Percentiles rank a stretch among this genome's conserved stretches.
Evolutionary conservation across 2,113 vertebrate species (phyloP).

Genomic region (Pelodiscus sinensis): DNA sequence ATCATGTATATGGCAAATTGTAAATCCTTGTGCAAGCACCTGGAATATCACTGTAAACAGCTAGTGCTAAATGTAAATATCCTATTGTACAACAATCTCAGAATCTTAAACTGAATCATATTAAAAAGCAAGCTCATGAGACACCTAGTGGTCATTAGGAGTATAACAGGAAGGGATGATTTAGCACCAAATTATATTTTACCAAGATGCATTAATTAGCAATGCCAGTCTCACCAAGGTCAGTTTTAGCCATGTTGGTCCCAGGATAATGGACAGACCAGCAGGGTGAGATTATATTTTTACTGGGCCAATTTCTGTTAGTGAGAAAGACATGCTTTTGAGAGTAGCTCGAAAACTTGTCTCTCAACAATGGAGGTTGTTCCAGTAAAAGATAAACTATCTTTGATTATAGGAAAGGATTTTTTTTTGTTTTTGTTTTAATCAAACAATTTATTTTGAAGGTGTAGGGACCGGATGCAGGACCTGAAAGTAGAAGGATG

Average conservation of each 20-base stretch:
- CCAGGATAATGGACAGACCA: background rate
- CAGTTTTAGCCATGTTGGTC: background rate
- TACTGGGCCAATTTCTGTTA: background rate
- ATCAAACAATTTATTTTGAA: background rate
- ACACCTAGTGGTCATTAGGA: slow-evolving; percentile 66
- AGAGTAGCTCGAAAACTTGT: background rate
- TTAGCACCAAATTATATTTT: background rate
- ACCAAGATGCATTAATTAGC: background rate
- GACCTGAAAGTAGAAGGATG: rapidly evolving
- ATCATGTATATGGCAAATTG: background rate
- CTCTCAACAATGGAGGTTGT: background rate
- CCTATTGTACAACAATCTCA: background rate
- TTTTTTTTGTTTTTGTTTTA: background rate
- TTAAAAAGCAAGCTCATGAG: slow-evolving; percentile 57
- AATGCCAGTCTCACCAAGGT: background rate
- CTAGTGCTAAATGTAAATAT: background rate
- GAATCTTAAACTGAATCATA: rapidly evolving
- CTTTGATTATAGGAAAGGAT: background rate
- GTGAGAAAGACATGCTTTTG: background rate
- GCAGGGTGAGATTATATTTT: background rate
- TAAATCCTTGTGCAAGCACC: background rate
- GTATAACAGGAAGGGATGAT: background rate
- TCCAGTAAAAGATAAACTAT: background rate
- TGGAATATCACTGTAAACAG: background rate
- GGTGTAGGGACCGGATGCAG: background rate